Conservation (phyloP, 2,797 vertebrate species). For the Prunella strophiata region DNA sequence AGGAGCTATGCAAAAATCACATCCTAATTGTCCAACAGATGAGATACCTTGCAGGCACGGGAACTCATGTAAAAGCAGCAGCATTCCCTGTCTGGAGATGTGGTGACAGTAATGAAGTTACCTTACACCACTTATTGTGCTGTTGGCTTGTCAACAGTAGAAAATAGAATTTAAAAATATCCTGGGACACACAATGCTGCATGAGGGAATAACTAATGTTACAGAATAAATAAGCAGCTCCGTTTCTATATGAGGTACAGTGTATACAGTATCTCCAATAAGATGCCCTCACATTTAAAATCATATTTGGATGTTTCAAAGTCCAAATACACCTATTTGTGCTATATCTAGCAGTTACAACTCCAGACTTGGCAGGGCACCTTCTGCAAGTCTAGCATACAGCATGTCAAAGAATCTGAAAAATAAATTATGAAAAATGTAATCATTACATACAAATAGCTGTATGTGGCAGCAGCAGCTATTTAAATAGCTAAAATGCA, state of each 20-base stretch:
- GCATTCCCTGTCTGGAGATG: not conserved
- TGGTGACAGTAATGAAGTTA: slow-evolving; percentile 54
- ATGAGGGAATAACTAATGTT: slow-evolving; percentile 22
- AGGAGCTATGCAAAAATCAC: slow-evolving; percentile 50
- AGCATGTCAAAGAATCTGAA: not conserved
- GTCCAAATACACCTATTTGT: not conserved
- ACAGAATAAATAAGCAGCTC: slow-evolving; percentile 24
- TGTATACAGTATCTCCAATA: not conserved
- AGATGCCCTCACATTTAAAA: slow-evolving; percentile 6
- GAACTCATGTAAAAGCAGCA: slow-evolving; percentile 4
- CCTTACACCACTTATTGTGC: slow-evolving; percentile 11
- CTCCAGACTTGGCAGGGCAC: not conserved
- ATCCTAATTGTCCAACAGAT: slow-evolving; percentile 52
- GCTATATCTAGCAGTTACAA: not conserved
- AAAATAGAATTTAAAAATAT: slow-evolving; percentile 49
- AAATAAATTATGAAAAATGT: not conserved
- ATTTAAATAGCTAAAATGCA: not conserved
- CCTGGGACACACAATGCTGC: not conserved
- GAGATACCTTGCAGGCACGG: slow-evolving; percentile 11
- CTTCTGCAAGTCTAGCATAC: slow-evolving; percentile 4
- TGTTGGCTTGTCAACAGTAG: slow-evolving; percentile 47
- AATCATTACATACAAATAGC: slow-evolving; percentile 3
- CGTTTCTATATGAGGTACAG: not conserved
- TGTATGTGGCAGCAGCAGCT: not conserved
- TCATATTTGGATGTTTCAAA: not conserved